Conservation (phyloP, 2,888 invertebrate genomes). For the Agrochola litura region DNA sequence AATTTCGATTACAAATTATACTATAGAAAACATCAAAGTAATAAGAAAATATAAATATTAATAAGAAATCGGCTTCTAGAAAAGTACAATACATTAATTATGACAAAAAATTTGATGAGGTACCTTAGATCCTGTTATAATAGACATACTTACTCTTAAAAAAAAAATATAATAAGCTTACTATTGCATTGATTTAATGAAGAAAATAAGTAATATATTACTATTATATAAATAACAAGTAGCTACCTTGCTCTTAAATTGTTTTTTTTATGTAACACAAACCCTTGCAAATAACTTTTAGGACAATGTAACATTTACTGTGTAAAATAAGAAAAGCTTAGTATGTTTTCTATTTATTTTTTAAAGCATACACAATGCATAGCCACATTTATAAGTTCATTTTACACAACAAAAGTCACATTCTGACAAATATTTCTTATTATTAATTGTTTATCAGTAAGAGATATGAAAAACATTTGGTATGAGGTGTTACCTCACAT, state of each 20-base stretch:
- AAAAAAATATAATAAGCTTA: not conserved
- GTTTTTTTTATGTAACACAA: constrained; percentile 7
- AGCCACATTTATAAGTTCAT: constrained; percentile 5
- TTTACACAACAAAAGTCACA: constrained; percentile 37
- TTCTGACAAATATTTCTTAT: not conserved
- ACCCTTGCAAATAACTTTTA: not conserved
- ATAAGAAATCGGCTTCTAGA: constrained; percentile 7
- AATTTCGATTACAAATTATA: constrained; percentile 23
- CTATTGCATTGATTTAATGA: constrained; percentile 41
- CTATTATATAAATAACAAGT: constrained; percentile 26
- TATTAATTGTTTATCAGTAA: constrained; percentile 17
- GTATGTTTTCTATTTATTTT: not conserved
- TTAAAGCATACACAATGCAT: not conserved
- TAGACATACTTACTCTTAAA: constrained; percentile 6
- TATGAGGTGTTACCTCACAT: constrained; percentile 39
- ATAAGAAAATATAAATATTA: not conserved
- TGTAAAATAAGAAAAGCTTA: constrained; percentile 5
- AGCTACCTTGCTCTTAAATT: constrained; percentile 18
- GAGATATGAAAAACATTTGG: constrained; percentile 38
- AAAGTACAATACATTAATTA: constrained; percentile 3
- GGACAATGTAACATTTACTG: constrained; percentile 30
- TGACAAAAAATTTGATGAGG: not conserved
- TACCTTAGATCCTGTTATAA: not conserved
- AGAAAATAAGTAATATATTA: constrained; percentile 44
- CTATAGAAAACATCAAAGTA: constrained; percentile 16